Evolutionary conservation across 2,113 vertebrate species (phyloP).

Genomic region (Corythaeola cristata): DNA sequence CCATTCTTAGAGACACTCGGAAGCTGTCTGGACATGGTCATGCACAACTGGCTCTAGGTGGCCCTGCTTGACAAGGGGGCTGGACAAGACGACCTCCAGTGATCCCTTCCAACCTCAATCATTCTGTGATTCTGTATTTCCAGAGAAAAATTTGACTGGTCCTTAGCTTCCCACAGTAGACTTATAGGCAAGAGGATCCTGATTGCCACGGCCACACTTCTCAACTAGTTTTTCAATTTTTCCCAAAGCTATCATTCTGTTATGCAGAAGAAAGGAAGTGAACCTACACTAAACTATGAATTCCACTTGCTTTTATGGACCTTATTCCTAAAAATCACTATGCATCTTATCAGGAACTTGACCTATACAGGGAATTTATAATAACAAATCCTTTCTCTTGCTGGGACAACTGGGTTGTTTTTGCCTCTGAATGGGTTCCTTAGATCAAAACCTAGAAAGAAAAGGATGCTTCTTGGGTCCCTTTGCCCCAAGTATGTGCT

Average conservation of each 20-base stretch:
- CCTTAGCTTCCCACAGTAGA: background rate
- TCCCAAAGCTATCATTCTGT: background rate
- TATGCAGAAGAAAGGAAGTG: background rate
- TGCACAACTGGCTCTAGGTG: background rate
- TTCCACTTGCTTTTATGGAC: background rate
- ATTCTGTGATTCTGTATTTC: background rate
- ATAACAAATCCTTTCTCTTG: background rate
- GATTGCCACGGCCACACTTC: background rate
- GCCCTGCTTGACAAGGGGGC: background rate
- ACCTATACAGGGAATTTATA: background rate
- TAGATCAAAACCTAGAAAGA: background rate
- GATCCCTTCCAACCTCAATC: background rate
- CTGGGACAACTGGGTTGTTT: background rate
- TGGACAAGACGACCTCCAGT: background rate
- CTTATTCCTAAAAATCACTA: background rate
- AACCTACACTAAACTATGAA: background rate
- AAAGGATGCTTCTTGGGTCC: background rate
- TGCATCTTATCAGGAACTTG: background rate
- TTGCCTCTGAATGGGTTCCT: background rate
- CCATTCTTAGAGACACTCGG: background rate
- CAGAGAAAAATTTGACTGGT: background rate
- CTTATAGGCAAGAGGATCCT: background rate
- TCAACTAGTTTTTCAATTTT: background rate
- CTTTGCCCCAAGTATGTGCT: background rate
- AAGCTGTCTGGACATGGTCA: background rate